A percentile compares a stretch with the other conserved stretches of the same genome.
Evolutionary conservation across 2,797 vertebrate genomes (phyloP).

Genomic region (Uromys caudimaculatus): DNA sequence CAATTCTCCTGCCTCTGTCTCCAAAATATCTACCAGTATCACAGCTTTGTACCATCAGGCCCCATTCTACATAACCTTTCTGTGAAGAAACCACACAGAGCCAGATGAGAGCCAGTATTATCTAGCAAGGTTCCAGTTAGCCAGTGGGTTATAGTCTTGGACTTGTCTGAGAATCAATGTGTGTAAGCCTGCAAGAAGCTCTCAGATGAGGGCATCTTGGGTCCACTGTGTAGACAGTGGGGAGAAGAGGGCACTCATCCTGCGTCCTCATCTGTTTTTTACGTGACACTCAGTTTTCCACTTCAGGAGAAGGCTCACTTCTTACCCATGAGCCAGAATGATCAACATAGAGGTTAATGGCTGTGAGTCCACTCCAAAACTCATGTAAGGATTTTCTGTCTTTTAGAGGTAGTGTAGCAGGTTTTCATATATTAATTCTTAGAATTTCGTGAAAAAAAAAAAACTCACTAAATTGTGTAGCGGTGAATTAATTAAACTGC

Average conservation of each 20-base stretch:
- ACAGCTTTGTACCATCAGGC: neutral
- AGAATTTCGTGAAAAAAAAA: neutral
- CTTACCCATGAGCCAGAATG: neutral
- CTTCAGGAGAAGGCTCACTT: neutral
- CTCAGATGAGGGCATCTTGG: neutral
- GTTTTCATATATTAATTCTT: constrained; percentile 15
- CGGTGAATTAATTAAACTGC: neutral
- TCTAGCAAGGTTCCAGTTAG: neutral
- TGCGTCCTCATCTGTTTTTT: neutral
- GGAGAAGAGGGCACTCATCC: neutral
- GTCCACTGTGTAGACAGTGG: neutral
- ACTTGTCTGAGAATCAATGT: neutral
- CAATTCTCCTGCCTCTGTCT: neutral
- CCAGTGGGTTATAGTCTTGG: neutral
- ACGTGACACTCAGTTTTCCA: neutral
- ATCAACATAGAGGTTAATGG: neutral
- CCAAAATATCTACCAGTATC: neutral
- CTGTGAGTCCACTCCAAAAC: neutral
- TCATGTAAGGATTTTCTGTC: neutral
- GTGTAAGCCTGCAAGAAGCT: neutral
- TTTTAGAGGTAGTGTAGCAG: neutral
- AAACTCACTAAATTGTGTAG: neutral
- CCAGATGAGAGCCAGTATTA: neutral
- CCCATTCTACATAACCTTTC: neutral
- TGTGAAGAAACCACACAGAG: neutral